Evolutionary conservation across 2,797 vertebrate genomes (phyloP), one percentile per base, ranked within the genome.

Genomic region (Enteromius argenteus): DNA sequence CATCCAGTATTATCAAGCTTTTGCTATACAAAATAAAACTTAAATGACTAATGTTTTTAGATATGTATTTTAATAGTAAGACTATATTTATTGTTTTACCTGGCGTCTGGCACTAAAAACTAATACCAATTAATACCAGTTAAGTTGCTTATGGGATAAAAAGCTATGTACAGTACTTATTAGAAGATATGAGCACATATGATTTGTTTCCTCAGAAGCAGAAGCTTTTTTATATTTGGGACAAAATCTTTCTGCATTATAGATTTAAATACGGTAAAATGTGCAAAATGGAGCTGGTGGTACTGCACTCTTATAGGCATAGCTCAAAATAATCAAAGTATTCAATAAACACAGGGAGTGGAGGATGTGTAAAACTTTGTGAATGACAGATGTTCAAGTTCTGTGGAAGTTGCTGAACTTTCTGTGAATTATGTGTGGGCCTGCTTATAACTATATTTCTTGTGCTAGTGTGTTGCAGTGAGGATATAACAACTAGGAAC

Each of bases 1-100:
- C 81, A 84, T 68, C 68, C 56, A 67, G 62, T 72, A 85, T 84
- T 68, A 74, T 94, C 88, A 92, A 94, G 82, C 91, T 66, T 67
- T 64, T 76, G 51, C 62, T 94, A 91, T 46, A 90, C 86, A 83
- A 30, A 79, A 82, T 73, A 89, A 42, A 80, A 71, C 83, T 53
- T 86, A 69, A 84, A 80, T 74, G 39, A 80, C 84, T 87, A 37
- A 86, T 85, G 84, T 88, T 78, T 90, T 90, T 88, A 91, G 90
- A 93, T 56, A 90, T 49, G 86, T 74, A 90, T 92, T 92, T 88
- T 86, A 86, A 71, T 77, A 51, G 64, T 6, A 19, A 80, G 68
- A 84, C 23, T 72, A 86, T 67, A 83, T 80, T 86, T 86, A 67
- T 49, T 66, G 53, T 21, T 84, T 75, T 86, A 73, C 81, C 42